Conservation (phyloP, 2,888 invertebrate genomes). For the Cerceris ruficornis region DNA sequence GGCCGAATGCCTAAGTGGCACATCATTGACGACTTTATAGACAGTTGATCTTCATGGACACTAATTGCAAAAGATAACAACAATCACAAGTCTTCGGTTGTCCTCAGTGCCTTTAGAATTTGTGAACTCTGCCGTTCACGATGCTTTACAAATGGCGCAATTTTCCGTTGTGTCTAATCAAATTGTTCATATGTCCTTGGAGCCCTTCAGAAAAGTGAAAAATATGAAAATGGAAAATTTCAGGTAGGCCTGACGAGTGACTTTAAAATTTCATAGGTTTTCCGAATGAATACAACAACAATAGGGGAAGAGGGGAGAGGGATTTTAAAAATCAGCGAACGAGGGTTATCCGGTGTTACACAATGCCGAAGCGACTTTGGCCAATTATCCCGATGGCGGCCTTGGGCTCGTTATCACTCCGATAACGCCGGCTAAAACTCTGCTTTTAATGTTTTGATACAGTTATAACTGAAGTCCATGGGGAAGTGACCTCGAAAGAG, state of each 20-base stretch:
- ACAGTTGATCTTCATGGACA: slow-evolving; percentile 11
- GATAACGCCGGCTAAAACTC: slow-evolving; percentile 54
- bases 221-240: not conserved
- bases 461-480: slow-evolving; percentile 30
- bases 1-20: slow-evolving; percentile 43
- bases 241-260: not conserved
- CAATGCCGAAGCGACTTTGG: slow-evolving; percentile 47
- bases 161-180: no score
- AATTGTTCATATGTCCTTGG: no score
- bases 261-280: not conserved
- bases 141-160: no score
- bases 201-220: no score
- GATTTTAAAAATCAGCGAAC: slow-evolving; percentile 25
- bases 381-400: slow-evolving; percentile 51
- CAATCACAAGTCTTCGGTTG: not conserved
- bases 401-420: slow-evolving; percentile 51
- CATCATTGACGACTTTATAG: not conserved
- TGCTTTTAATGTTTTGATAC: slow-evolving; percentile 54
- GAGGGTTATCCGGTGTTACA: slow-evolving; percentile 49
- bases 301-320: not conserved
- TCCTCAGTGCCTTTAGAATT: not conserved
- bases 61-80: slow-evolving; percentile 4
- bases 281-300: not conserved
- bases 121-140: not conserved
- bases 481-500: slow-evolving; percentile 41